Evolutionary conservation across 2,113 vertebrate species (phyloP), one percentile per base, ranked within the genome.

Genomic region (Rhabdornis inornatus): DNA sequence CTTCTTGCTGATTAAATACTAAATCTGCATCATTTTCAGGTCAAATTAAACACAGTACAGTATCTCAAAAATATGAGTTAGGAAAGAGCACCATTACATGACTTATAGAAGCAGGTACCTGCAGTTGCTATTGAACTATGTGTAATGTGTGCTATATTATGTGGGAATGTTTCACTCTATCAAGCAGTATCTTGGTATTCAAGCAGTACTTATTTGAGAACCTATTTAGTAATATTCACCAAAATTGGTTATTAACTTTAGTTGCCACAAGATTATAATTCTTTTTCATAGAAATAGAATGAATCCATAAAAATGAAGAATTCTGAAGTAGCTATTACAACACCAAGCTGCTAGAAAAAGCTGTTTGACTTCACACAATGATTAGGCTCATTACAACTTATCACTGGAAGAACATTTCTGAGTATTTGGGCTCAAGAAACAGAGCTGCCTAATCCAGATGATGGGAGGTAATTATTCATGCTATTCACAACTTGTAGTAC

Each of bases 241-340:
- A 95, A 95, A 97, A 95, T 35, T 95, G 37, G n/a, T 87, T 94
- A 92, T 94, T 97, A 97, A 84, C 64, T 97, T 90, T 53, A 69
- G 53, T 75, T 92, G 49, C 63, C 52, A 53, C 83, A 21, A 89
- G 71, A 79, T 82, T 66, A 68, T 78, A 96, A 93, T 85, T 96
- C 47, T 92, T 94, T 82, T 80, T 83, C 76, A 83, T 16, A 63
- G 27, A 94, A 94, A 90, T 66, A 80, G 55, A 83, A 86, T 70
- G 47, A 95, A 87, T 76, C 60, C 57, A 81, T 90, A 89, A 95
- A 96, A 92, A 71, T 87, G 89, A 97, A 85, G 40, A 82, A 80
- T 92, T 83, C 56, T 42, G 11, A 76, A 82, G 35, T 56, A 91
- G 80, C n/a, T 71, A 69, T 59, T 90, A 44, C 4, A 90, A 83